A percentile compares a stretch with the other conserved stretches of the same genome.
phyloP scores from a whole-genome alignment of 2,888 invertebrate genomes.

The Hanleya hanleyi region DNA sequence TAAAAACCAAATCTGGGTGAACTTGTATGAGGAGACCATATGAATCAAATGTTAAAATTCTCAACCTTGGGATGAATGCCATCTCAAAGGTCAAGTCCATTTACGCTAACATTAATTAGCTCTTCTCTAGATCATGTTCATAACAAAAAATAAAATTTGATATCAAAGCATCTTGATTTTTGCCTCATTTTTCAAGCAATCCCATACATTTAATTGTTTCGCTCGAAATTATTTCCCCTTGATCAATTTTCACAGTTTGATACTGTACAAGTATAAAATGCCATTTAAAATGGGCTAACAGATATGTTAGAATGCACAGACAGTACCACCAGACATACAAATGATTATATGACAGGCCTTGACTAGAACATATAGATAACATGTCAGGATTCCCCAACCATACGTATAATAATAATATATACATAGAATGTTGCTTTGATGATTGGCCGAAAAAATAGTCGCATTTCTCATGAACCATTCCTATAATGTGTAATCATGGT shows the following conservation, averaged over 20 bases:
- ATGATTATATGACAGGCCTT: background rate
- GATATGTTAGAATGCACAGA: background rate
- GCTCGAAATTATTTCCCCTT: background rate
- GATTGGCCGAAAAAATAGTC: too few species aligned
- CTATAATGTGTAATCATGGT: too few species aligned
- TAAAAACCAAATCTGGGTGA: background rate
- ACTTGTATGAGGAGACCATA: background rate
- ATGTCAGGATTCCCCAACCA: background rate
- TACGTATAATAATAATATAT: too few species aligned
- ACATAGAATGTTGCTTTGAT: too few species aligned
- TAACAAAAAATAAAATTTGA: conserved; percentile 11
- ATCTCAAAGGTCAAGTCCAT: too few species aligned
- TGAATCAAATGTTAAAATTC: background rate
- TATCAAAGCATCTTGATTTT: conserved; percentile 10
- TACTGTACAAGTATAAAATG: conserved; percentile 5
- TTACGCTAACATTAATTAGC: too few species aligned
- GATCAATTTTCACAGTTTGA: background rate
- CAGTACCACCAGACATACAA: background rate
- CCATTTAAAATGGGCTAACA: conserved; percentile 4
- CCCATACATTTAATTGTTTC: background rate
- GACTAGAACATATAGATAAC: background rate
- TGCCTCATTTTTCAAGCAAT: background rate
- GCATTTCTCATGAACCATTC: too few species aligned
- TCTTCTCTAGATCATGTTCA: background rate
- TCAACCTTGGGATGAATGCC: too few species aligned